These are phyloP conservation scores for Formica exsecta DNA, from an alignment of 1,140 invertebrate species.

Conservation along the genomic window DNA sequence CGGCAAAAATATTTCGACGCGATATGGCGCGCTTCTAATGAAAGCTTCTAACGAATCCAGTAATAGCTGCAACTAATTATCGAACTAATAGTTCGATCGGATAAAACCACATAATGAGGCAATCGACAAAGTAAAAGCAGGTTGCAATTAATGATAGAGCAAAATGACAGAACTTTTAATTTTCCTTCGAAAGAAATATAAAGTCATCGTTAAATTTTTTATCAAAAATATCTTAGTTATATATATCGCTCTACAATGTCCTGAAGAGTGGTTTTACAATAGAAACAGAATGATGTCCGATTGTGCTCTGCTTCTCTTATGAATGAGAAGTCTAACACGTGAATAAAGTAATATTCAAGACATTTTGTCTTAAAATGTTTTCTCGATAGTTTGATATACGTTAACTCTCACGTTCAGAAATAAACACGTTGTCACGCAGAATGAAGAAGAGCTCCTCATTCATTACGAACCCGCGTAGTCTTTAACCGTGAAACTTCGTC, in stretches of 20 bases:
- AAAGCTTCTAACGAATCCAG: conserved; percentile 21
- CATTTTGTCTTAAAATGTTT: not conserved
- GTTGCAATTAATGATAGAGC: too few species aligned
- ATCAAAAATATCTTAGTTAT: too few species aligned
- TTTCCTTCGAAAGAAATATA: too few species aligned
- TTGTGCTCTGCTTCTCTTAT: too few species aligned
- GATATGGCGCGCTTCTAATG: not conserved
- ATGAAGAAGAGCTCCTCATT: too few species aligned
- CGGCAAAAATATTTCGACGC: conserved; percentile 31
- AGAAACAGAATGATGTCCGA: too few species aligned
- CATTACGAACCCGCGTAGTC: not conserved
- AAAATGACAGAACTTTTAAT: too few species aligned
- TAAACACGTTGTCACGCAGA: not conserved
- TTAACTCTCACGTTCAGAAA: not conserved
- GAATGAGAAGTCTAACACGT: not conserved
- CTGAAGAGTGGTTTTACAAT: too few species aligned
- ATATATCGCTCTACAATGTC: too few species aligned
- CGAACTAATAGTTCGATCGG: conserved; percentile 10
- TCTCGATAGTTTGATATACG: not conserved
- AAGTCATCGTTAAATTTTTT: too few species aligned
- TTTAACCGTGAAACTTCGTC: conserved; percentile 66
- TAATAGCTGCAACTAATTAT: conserved; percentile 31
- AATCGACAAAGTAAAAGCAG: too few species aligned
- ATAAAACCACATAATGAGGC: conserved; percentile 29
- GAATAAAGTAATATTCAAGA: not conserved